Base-by-base conservation (phyloP, 2,888 invertebrate genomes). In the Sthenelais limicola region DNA sequence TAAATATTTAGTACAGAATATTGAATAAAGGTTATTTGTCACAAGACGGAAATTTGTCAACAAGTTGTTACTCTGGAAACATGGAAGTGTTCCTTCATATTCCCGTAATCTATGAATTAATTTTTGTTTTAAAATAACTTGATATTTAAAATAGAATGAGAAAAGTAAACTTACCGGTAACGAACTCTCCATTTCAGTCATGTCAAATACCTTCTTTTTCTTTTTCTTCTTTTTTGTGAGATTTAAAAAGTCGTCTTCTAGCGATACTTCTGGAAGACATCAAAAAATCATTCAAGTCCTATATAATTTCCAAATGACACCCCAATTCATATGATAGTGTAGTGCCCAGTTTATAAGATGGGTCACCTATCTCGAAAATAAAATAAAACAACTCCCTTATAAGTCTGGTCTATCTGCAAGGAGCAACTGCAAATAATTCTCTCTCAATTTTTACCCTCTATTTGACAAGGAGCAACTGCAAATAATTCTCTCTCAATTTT, bases 181-280 rank as follows among this genome's bases (percentile, higher is more conserved):
- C 26, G 93, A 92, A 74, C 91, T 93, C 82, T 95, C 95, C 18
- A 95, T 85, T 80, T 96, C 96, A 79, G 96, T 95, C 85, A 96
- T 89, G 86, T 94, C 95, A 83, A 96, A 93, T 69, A 92, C 92
- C 74, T 93, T 93, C 90, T 95, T 96, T 89, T 94, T 94, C 88
- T 94, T 94, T 89, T 94, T 94, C 88, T 95, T 96, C 80, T 87
- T 88, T 88, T 94, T 94, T 32, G 62, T 48, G 33, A 77, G 49
- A 68, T 56, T 68, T 56, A 69, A 74, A 35, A 74, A 49, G n/a
- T 75, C 75, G 30, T 76, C 76, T 43, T 87, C 95, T 85, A 96
- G 90, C 88, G 88, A 88, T 32, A 88, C 79, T 75, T 87, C 86
- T 81, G 80, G 30, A 80, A 80, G 33, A n/a, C n/a, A n/a, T n/a